These are phyloP conservation scores for Helicolenus hilgendorfi DNA, from an alignment of 2,797 vertebrate genomes.

Conservation along the genomic window DNA sequence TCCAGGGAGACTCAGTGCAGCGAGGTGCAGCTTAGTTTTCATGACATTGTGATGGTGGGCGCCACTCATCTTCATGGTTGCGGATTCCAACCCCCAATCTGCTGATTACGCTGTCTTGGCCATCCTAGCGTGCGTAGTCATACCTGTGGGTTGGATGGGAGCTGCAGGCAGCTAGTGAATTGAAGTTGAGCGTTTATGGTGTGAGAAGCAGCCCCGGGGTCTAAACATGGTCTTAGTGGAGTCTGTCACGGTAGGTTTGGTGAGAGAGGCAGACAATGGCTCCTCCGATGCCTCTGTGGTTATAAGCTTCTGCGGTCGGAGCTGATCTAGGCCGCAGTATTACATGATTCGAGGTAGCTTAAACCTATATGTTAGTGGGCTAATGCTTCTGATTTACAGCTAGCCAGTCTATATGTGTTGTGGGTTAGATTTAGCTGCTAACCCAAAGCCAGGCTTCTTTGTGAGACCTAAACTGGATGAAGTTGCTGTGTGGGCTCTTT, in stretches of 20 bases:
- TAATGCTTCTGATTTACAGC: slow-evolving; percentile 68
- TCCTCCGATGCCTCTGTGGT: slow-evolving; percentile 73
- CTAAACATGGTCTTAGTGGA: slow-evolving; percentile 77
- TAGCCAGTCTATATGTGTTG: slow-evolving; percentile 41
- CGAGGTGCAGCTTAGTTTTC: slow-evolving; percentile 73
- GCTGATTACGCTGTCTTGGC: slow-evolving; percentile 82
- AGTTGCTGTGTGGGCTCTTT: slow-evolving; percentile 67
- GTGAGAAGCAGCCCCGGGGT: slow-evolving; percentile 75
- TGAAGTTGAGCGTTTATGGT: slow-evolving; percentile 80
- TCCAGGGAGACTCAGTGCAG: slow-evolving; percentile 51
- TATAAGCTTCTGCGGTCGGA: slow-evolving; percentile 55
- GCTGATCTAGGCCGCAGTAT: slow-evolving; percentile 49
- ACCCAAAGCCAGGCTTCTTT: slow-evolving; percentile 48
- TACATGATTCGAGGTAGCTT: slow-evolving; percentile 70
- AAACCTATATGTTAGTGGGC: slow-evolving; percentile 62
- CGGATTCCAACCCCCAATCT: slow-evolving; percentile 76
- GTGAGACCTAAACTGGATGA: slow-evolving; percentile 60
- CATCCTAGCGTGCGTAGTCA: slow-evolving; percentile 71
- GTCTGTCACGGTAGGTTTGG: slow-evolving; percentile 82
- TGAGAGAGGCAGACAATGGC: slow-evolving; percentile 76
- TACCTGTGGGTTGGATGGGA: slow-evolving; percentile 86
- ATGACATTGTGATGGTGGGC: slow-evolving; percentile 74
- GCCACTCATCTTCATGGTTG: slow-evolving; percentile 83
- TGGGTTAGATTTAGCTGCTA: slow-evolving; percentile 53
- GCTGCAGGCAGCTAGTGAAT: slow-evolving; percentile 76